These are phyloP conservation scores for Calameuta pallipes DNA, from an alignment of 2,888 invertebrate genomes.

Conservation along the genomic window DNA sequence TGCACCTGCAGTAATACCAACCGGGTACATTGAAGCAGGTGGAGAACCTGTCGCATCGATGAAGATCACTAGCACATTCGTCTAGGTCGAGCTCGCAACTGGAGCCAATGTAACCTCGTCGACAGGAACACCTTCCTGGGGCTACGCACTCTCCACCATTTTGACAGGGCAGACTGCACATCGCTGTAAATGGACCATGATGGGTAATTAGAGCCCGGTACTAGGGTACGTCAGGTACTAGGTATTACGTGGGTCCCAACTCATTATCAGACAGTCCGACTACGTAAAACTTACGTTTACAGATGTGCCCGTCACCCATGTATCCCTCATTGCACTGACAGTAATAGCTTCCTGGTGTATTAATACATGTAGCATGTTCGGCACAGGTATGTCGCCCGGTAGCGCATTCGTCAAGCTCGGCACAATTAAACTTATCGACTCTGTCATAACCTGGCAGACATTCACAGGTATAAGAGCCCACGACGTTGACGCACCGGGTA, in stretches of 20 bases:
- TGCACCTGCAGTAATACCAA: slow-evolving; percentile 90
- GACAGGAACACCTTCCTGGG: slow-evolving; percentile 83
- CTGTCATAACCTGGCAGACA: slow-evolving; percentile 83
- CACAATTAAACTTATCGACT: slow-evolving; percentile 82
- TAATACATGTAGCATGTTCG: slow-evolving; percentile 80
- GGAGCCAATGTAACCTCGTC: slow-evolving; percentile 82
- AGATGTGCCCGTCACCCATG: slow-evolving; percentile 81
- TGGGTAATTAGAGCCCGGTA: not conserved
- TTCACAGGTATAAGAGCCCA: slow-evolving; percentile 86
- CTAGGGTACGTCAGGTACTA: too few relatives aligned
- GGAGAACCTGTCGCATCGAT: slow-evolving; percentile 81
- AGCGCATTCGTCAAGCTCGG: slow-evolving; percentile 84
- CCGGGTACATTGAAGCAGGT: slow-evolving; percentile 89
- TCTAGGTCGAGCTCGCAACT: slow-evolving; percentile 89
- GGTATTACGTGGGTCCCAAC: too few relatives aligned
- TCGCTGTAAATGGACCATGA: slow-evolving; percentile 70
- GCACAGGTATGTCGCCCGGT: slow-evolving; percentile 80
- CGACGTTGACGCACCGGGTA: slow-evolving; percentile 85
- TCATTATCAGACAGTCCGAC: not conserved
- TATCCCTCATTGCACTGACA: slow-evolving; percentile 81
- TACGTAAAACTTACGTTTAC: slow-evolving; percentile 73
- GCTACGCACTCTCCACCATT: slow-evolving; percentile 86
- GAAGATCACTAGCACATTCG: slow-evolving; percentile 80
- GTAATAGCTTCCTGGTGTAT: slow-evolving; percentile 84
- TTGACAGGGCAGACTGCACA: slow-evolving; percentile 82